Base-by-base conservation (phyloP, 2,113 vertebrate genomes). In the Osmerus eperlanus region DNA sequence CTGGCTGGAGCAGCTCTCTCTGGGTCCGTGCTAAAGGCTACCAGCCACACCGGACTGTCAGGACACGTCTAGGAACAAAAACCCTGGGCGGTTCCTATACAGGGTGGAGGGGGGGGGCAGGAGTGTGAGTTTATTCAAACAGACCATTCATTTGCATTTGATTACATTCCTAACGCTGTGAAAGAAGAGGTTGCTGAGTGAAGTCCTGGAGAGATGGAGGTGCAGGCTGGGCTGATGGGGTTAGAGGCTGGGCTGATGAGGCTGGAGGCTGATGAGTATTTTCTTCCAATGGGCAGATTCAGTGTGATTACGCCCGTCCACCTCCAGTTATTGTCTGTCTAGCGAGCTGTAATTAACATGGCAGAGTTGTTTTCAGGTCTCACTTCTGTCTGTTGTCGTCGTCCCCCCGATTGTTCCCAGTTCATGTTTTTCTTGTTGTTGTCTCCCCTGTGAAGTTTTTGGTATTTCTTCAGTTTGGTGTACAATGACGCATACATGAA, bases 81-180 rank as follows among this genome's bases (percentile, higher is more conserved):
- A 68, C 7, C 41, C 74, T 47, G 76, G 66, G 63, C 23, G 0
- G 3, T 13, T 60, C 18, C 7, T 21, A 12, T 28, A 12, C 23
- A 25, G 23, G n/a, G n/a, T 9, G 25, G 23, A 62, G 25, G 25
- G 25, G 3, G 25, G 25, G 7, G 61, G 56, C 65, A 59, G 15
- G 66, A 80, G 76, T 63, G 77, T 83, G 66, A 80, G 81, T 70
- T 77, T 56, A 76, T 76, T 70, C 67, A 64, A 74, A 79, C 65
- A 59, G 73, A 64, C 58, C 72, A 56, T 53, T n/a, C 74, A 84
- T 90, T 90, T 87, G 80, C 87, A 85, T 91, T 73, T 85, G 85
- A 89, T 84, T 82, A 73, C 85, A 87, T 90, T 84, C 78, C 81
- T 83, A 62, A 56, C 76, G 60, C 65, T 83, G 81, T 84, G 75